Conservation (phyloP, 2,888 invertebrate species). For the Mesorhabditis spiculigera region DNA sequence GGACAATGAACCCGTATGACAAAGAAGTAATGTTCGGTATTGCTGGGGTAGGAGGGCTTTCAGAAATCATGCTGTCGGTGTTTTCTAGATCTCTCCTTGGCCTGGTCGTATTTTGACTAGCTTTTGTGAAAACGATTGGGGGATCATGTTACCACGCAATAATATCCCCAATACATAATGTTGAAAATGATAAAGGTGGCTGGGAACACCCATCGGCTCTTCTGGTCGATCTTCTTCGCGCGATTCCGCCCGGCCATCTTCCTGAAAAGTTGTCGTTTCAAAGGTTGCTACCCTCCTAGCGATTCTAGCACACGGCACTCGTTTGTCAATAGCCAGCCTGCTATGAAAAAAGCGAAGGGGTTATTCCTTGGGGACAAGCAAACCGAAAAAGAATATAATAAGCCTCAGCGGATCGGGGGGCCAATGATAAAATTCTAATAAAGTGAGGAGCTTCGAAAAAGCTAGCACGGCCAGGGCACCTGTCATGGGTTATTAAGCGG, state of each 20-base stretch:
- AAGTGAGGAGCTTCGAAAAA: too few species aligned
- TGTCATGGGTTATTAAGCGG: slow-evolving; percentile 4
- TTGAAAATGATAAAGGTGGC: slow-evolving; percentile 55
- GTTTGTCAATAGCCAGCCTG: too few species aligned
- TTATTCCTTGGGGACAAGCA: too few species aligned
- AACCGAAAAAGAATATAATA: too few species aligned
- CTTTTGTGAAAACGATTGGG: background rate
- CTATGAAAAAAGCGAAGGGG: too few species aligned
- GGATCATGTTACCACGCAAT: slow-evolving; percentile 21
- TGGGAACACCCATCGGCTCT: slow-evolving; percentile 55
- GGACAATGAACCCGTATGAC: background rate
- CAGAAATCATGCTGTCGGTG: background rate
- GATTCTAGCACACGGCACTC: too few species aligned
- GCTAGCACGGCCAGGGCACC: background rate
- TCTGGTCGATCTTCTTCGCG: slow-evolving; percentile 55
- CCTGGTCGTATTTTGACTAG: background rate
- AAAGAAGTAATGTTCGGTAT: background rate
- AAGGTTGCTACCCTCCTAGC: too few species aligned
- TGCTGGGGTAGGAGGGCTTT: background rate
- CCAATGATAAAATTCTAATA: too few species aligned
- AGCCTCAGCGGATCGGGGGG: too few species aligned
- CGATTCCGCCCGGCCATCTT: slow-evolving; percentile 50
- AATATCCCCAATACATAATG: slow-evolving; percentile 55
- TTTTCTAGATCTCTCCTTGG: background rate
- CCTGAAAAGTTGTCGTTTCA: slow-evolving; percentile 26